Evolutionary conservation across 2,797 vertebrate species (phyloP), one percentile per base, ranked within the genome.

Genomic region (Monodelphis domestica): DNA sequence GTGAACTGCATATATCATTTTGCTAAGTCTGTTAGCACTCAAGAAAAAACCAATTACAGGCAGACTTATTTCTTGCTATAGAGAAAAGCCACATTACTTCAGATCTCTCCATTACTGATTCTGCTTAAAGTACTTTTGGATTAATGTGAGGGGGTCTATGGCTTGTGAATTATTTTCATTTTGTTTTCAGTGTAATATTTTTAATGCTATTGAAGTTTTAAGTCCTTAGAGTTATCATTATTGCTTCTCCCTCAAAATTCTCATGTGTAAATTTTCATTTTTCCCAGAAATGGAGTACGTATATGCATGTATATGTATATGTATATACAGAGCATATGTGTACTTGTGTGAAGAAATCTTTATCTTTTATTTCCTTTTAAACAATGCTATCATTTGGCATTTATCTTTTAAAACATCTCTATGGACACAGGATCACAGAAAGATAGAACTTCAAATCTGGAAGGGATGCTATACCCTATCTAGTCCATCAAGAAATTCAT

Each of bases 1-100:
- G 56, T 12, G 1, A 38, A 6, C 0, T 7, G 15, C 0, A 21
- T 12, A 33, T 15, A 54, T 0, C 70, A 24, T 54, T 2, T 0
- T 53, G 53, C 1, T 84, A 51, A 0, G 7, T 50, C 0, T 0
- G 5, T 7, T 93, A 84, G 45, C 10, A 90, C 26, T 56, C 30
- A 88, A 51, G n/a, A 90, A 87, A 45, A 0, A 45, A 3, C 54
- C 12, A 5, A 4, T 38, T 89, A 54, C 78, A 45, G 4, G 0
- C 11, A 5, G 90, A 38, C 17, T 14, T 12, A 29, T 57, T 87
- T 38, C 38, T 87, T 57, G 17, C 89, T 89, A 14, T 11, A 21
- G 2, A 51, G 26, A 2, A 21, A 59, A 38, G 30, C 50, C 30
- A 50, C n/a, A 5, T 54, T 38, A 33, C 26, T 15, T 78, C n/a